Percentiles rank a stretch among this genome's conserved stretches.
Conservation (phyloP, 2,113 vertebrate species). For the Chrysemys picta region DNA sequence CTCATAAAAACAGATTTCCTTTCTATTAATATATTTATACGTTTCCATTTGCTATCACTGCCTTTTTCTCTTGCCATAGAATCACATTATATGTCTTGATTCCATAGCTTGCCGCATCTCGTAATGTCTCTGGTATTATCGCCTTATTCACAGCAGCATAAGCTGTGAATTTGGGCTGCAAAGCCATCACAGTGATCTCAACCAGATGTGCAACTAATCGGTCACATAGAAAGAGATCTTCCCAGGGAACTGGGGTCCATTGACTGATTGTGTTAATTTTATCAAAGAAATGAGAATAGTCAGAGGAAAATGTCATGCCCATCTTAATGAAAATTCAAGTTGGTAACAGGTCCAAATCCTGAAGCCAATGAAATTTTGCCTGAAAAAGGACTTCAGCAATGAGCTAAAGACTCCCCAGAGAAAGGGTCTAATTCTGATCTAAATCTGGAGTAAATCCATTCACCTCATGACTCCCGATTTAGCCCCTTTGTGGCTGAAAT, state of each 20-base stretch:
- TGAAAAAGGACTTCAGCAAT: background rate
- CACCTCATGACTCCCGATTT: background rate
- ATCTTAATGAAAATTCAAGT: background rate
- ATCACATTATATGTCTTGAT: background rate
- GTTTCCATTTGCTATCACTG: background rate
- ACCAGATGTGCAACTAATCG: background rate
- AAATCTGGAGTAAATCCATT: background rate
- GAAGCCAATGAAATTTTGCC: background rate
- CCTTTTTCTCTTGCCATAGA: slow-evolving; percentile 21
- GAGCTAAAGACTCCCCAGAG: background rate
- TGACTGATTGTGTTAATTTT: background rate
- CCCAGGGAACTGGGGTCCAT: background rate
- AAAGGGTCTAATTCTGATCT: background rate
- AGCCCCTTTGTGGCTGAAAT: background rate
- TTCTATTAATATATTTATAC: slow-evolving; percentile 30
- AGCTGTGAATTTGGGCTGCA: background rate
- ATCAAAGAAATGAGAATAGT: background rate
- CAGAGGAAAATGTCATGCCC: background rate
- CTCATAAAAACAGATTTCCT: slow-evolving; percentile 46
- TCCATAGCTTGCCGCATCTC: background rate
- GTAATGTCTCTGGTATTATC: slow-evolving; percentile 16
- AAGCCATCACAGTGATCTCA: background rate
- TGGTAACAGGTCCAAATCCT: background rate
- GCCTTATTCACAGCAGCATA: background rate
- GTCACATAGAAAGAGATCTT: background rate